Percentiles rank a stretch among this genome's conserved stretches.
These are phyloP conservation scores for Mixornis gularis DNA, from an alignment of 2,113 vertebrate species.

Conservation along the genomic window DNA sequence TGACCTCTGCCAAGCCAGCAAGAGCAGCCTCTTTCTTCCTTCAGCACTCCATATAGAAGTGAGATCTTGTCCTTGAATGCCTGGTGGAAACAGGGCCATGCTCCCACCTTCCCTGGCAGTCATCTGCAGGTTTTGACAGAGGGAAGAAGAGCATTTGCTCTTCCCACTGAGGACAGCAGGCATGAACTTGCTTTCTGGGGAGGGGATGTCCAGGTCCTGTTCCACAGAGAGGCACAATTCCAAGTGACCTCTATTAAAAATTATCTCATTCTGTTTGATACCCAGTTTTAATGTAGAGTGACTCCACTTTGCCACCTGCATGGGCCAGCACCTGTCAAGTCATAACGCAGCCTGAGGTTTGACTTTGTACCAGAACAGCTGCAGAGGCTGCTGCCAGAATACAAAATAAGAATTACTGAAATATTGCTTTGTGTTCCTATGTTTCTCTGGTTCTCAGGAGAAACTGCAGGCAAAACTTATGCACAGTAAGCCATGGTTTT, in stretches of 20 bases:
- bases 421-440: not conserved
- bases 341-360: not conserved
- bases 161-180: not conserved
- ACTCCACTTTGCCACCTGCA: not conserved
- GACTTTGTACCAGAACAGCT: not conserved
- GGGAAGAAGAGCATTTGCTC: not conserved
- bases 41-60: not conserved
- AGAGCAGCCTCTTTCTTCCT: not conserved
- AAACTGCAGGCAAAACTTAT: not conserved
- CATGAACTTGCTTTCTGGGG: not conserved
- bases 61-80: not conserved
- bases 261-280: not conserved
- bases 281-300: not conserved
- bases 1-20: not conserved
- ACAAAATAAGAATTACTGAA: not conserved
- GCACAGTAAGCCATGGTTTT: not conserved
- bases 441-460: not conserved
- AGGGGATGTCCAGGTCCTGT: not conserved
- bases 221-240: not conserved
- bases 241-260: not conserved
- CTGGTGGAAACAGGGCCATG: not conserved
- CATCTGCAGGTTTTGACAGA: not conserved
- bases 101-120: not conserved
- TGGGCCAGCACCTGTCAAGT: not conserved
- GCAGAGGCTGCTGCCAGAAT: not conserved